Base-by-base conservation (phyloP, 2,113 vertebrate genomes). In the Archocentrus centrarchus region DNA sequence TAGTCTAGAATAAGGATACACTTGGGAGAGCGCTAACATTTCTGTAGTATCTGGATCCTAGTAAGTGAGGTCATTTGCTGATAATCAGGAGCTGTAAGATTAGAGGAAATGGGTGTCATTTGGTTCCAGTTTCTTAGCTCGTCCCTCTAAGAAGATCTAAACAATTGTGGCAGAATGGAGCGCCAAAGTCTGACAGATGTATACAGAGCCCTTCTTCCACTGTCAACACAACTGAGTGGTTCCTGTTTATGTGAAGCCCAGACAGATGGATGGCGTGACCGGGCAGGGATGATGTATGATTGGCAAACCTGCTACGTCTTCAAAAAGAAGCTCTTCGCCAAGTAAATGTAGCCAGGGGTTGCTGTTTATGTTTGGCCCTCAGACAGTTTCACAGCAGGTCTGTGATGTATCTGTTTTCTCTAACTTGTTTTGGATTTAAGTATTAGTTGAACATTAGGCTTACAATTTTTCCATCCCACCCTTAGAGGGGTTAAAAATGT, bases 161-260 rank as follows among this genome's bases (percentile, higher is more conserved):
- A 95, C 91, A 91, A 20, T 39, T 63, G 61, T 88, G 82, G 80
- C 78, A 85, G 92, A 85, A 88, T 93, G 87, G 93, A 92, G 92
- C 83, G 79, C 61, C 88, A 68, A 15, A 75, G 78, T 39, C 82
- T 79, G 80, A 91, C 84, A 82, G 81, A 77, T 91, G 91, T 94
- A 79, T 91, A 92, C 78, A 87, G 77, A 88, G 77, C 85, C 79
- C 89, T 76, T 84, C 83, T 90, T 89, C 90, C 86, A 81, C 91
- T 93, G 89, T 94, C 92, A 92, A 92, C 89, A 88, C 89, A 66
- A 35, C 86, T 62, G 80, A 93, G 90, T 91, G 91, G 90, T 95
- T 95, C 92, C 93, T 95, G 93, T 95, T 95, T 96, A 95, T 91
- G 80, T 62, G 59, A 82, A 84, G 59, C 20, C 59, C 47, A 6